Conservation (phyloP, 2,113 vertebrate species). For the Pseudopodoces humilis region DNA sequence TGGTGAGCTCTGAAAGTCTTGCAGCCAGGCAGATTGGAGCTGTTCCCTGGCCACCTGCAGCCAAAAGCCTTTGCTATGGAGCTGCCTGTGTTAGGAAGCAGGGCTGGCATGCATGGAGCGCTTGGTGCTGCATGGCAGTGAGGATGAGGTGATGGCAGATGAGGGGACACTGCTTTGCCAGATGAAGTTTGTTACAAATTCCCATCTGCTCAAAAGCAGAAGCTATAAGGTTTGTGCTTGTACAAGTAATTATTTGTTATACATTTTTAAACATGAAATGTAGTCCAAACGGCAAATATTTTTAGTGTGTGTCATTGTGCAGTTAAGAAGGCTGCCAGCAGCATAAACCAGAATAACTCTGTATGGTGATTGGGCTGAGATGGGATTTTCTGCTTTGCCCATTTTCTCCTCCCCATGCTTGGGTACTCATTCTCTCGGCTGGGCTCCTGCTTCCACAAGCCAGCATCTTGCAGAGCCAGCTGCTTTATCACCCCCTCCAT, state of each 20-base stretch:
- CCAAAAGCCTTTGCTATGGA: background rate
- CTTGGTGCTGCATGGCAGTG: background rate
- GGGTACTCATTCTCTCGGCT: background rate
- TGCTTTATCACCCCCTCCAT: background rate
- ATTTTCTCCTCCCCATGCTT: background rate
- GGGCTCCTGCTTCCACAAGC: background rate
- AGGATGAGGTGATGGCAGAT: background rate
- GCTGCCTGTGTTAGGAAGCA: fast-evolving
- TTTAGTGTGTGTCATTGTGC: background rate
- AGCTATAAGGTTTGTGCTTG: conserved; percentile 33
- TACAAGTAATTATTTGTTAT: conserved; percentile 46
- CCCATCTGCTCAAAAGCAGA: conserved; percentile 42
- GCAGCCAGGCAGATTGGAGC: background rate
- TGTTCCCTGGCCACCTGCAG: background rate
- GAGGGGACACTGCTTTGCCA: conserved; percentile 23
- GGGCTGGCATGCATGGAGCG: background rate
- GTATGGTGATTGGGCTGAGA: fast-evolving
- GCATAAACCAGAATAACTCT: conserved; percentile 5
- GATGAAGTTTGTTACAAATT: conserved; percentile 26
- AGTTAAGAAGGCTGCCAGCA: conserved; percentile 20
- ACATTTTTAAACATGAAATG: conserved; percentile 23
- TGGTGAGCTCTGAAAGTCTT: background rate
- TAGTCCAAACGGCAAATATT: conserved; percentile 11
- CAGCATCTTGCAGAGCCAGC: background rate
- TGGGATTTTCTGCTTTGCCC: background rate